Conservation (phyloP, 2,888 invertebrate species). For the Watsonalla binaria region DNA sequence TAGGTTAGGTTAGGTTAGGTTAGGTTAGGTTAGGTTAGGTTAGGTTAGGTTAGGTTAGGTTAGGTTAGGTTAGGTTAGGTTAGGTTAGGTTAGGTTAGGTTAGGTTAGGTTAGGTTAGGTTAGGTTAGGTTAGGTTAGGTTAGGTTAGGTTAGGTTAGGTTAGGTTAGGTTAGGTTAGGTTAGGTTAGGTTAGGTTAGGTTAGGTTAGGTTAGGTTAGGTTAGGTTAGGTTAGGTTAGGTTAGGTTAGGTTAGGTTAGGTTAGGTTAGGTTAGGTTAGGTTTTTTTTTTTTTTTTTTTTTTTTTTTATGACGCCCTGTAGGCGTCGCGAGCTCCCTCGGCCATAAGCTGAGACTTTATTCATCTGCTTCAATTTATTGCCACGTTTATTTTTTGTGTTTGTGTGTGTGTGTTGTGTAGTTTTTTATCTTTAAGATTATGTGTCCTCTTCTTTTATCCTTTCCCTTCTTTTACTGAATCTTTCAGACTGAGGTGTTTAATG, state of each 20-base stretch:
- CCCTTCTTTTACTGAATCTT: too few species aligned
- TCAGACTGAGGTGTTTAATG: too few species aligned
- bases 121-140: slow-evolving; percentile 12
- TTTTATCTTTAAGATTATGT: too few species aligned
- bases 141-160: slow-evolving; percentile 12
- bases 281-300: too few species aligned
- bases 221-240: slow-evolving; percentile 11
- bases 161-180: slow-evolving; percentile 13
- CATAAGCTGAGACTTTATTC: too few species aligned
- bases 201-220: slow-evolving; percentile 11
- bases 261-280: slow-evolving; percentile 8
- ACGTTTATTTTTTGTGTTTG: too few species aligned
- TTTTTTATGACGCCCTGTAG: too few species aligned
- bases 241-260: slow-evolving; percentile 14
- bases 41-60: slow-evolving; percentile 12
- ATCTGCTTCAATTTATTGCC: too few species aligned
- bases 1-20: slow-evolving; percentile 12
- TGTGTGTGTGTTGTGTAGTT: too few species aligned
- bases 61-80: slow-evolving; percentile 10
- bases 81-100: slow-evolving; percentile 9
- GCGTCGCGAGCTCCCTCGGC: too few species aligned
- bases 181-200: slow-evolving; percentile 10
- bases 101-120: slow-evolving; percentile 11
- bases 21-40: slow-evolving; percentile 12
- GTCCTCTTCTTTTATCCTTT: too few species aligned